Conservation (phyloP, 2,113 vertebrate species). For the Chaetura pelagica region DNA sequence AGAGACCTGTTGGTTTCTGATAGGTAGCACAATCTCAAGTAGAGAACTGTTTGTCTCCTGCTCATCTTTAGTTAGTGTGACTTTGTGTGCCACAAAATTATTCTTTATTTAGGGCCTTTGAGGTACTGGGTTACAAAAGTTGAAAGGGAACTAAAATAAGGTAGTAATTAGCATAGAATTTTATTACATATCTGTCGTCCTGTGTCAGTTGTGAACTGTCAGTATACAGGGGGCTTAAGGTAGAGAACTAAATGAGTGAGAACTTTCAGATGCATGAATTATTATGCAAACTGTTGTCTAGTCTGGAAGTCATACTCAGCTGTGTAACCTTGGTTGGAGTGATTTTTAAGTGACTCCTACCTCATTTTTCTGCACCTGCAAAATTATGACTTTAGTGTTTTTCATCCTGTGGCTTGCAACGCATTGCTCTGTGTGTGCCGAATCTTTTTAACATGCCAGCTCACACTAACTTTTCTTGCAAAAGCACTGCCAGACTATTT, state of each 20-base stretch:
- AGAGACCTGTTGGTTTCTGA: not conserved
- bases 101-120: not conserved
- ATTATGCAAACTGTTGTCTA: not conserved
- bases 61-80: not conserved
- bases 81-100: not conserved
- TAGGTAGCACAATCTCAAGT: not conserved
- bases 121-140: not conserved
- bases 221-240: not conserved
- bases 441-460: slow-evolving; percentile 2
- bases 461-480: not conserved
- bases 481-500: slow-evolving; percentile 49
- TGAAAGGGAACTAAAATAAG: not conserved
- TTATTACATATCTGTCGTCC: not conserved
- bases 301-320: not conserved
- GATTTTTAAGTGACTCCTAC: not conserved
- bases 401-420: not conserved
- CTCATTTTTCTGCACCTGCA: not conserved
- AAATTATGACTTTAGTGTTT: not conserved
- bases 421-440: not conserved
- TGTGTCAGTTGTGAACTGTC: not conserved
- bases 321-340: not conserved
- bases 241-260: not conserved
- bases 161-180: not conserved
- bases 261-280: not conserved
- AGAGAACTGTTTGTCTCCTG: not conserved